phyloP scores from a whole-genome alignment of 2,888 invertebrate genomes.

The Microdon myrmicae region DNA sequence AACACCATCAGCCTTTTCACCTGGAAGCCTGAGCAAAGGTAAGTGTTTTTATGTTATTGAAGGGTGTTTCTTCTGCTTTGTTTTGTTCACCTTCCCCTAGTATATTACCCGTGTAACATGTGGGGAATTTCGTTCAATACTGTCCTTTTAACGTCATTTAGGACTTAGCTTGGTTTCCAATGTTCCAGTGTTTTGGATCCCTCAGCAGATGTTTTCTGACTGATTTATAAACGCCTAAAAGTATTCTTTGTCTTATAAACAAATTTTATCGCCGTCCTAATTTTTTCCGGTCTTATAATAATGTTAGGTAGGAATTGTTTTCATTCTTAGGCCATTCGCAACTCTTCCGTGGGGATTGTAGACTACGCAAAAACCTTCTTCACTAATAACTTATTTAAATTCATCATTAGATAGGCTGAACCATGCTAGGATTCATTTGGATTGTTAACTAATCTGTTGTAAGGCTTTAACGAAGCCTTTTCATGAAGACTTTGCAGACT shows the following conservation, averaged over 20 bases:
- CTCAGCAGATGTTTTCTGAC: conserved; percentile 5
- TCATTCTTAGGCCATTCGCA: too few relatives aligned
- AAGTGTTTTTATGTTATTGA: conserved; percentile 61
- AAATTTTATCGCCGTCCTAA: too few relatives aligned
- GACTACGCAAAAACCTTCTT: too few relatives aligned
- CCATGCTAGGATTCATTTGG: too few relatives aligned
- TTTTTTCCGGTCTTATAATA: too few relatives aligned
- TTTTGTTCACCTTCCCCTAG: conserved; percentile 32
- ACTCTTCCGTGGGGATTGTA: too few relatives aligned
- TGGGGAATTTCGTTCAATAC: conserved; percentile 24
- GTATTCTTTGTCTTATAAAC: conserved; percentile 38
- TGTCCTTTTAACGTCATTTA: conserved; percentile 14
- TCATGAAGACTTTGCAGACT: too few relatives aligned
- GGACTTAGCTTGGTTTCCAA: conserved; percentile 3
- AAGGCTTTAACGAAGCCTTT: too few relatives aligned
- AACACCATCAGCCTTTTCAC: conserved; percentile 75
- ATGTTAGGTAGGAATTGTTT: too few relatives aligned
- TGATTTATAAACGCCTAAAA: conserved; percentile 38
- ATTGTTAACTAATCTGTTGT: too few relatives aligned
- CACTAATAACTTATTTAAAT: too few relatives aligned
- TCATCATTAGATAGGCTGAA: too few relatives aligned
- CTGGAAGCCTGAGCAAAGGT: conserved; percentile 83
- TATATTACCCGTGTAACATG: conserved; percentile 17
- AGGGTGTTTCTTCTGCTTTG: conserved; percentile 38
- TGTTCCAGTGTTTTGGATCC: conserved; percentile 1